Evolutionary conservation across 2,797 vertebrate genomes (phyloP).

Genomic region (Spinibarbus caldwelli): DNA sequence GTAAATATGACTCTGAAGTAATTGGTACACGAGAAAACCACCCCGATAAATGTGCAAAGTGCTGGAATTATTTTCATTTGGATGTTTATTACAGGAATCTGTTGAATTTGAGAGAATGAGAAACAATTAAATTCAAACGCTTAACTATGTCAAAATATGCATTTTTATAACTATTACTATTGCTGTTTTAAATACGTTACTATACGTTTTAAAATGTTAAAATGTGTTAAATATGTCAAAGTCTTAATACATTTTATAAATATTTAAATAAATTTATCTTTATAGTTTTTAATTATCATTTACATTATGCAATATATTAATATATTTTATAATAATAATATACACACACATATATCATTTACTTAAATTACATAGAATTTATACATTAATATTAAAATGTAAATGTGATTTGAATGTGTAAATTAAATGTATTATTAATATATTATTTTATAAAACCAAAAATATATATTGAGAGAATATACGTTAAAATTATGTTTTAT

Average conservation of each 20-base stretch:
- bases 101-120: slow-evolving; percentile 26
- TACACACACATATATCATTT: background rate
- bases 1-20: slow-evolving; percentile 99
- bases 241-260: background rate
- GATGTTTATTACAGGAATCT: slow-evolving; percentile 96
- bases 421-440: too few relatives aligned
- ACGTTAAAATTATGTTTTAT: too few relatives aligned
- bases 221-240: too few relatives aligned
- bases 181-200: background rate
- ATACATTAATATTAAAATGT: too few relatives aligned
- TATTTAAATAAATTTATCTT: too few relatives aligned
- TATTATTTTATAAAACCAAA: too few relatives aligned
- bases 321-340: background rate
- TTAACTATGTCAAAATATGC: background rate
- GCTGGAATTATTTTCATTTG: slow-evolving; percentile 97
- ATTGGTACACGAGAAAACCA: slow-evolving; percentile 94
- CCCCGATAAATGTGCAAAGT: slow-evolving; percentile 92
- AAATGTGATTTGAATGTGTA: too few relatives aligned
- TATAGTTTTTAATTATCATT: background rate
- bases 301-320: background rate
- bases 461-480: too few relatives aligned
- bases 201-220: too few relatives aligned
- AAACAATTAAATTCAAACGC: background rate
- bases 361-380: too few relatives aligned
- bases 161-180: background rate